phyloP scores from a whole-genome alignment of 2,888 invertebrate species.

The Pristionchus japonicus region DNA sequence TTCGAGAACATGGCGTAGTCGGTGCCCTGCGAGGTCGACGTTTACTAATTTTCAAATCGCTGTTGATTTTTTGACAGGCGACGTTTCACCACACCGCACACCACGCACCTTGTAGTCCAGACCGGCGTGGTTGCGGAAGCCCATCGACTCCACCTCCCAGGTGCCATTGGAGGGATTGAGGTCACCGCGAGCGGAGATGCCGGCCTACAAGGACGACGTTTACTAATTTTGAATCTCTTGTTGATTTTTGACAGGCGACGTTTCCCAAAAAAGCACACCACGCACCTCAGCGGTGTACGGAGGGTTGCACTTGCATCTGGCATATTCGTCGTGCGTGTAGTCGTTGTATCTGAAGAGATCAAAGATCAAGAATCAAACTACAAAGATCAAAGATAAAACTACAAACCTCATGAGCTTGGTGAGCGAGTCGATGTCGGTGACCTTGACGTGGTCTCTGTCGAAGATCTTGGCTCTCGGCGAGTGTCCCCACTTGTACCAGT shows the following conservation, averaged over 20 bases:
- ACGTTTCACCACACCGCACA: too few relatives aligned
- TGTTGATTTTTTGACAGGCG: neutral
- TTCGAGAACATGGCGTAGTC: slow-evolving; percentile 72
- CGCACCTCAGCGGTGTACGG: slow-evolving; percentile 82
- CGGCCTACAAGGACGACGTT: slow-evolving; percentile 77
- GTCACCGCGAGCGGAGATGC: slow-evolving; percentile 83
- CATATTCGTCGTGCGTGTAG: slow-evolving; percentile 82
- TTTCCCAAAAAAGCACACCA: neutral
- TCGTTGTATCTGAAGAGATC: slow-evolving; percentile 81
- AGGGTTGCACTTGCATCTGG: slow-evolving; percentile 79
- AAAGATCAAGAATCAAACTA: neutral
- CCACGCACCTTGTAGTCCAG: slow-evolving; percentile 82
- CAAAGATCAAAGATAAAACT: neutral
- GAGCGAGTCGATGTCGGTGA: slow-evolving; percentile 81
- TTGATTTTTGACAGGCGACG: neutral
- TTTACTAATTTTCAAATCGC: neutral
- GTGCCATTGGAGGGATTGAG: slow-evolving; percentile 83
- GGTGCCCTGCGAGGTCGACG: slow-evolving; percentile 58
- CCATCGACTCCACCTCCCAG: slow-evolving; percentile 82
- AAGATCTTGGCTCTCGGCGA: slow-evolving; percentile 75
- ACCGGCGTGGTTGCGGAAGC: slow-evolving; percentile 83
- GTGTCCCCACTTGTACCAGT: slow-evolving; percentile 81
- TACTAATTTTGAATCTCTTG: neutral
- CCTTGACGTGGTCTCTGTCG: slow-evolving; percentile 79
- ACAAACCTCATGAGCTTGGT: slow-evolving; percentile 78